Conservation (phyloP, 1,140 invertebrate species). For the Chelonus insularis region DNA sequence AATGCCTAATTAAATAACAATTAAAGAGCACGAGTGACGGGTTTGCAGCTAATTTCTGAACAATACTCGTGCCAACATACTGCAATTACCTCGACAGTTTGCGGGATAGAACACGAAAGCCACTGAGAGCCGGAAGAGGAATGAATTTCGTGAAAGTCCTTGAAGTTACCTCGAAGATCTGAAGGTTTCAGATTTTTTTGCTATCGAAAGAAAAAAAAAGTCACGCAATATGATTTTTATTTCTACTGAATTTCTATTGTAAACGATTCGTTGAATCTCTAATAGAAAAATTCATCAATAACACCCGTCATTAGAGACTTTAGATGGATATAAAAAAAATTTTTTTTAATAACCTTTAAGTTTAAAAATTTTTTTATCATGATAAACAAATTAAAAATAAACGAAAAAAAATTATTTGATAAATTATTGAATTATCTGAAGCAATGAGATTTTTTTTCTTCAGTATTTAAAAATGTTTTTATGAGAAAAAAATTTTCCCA, state of each 20-base stretch:
- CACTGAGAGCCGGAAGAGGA: slow-evolving; percentile 18
- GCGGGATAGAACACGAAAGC: slow-evolving; percentile 20
- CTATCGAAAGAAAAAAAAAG: neutral
- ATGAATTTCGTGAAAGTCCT: slow-evolving; percentile 28
- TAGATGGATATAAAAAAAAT: too few relatives aligned
- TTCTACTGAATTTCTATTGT: neutral
- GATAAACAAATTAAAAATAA: too few relatives aligned
- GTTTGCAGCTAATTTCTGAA: slow-evolving; percentile 27
- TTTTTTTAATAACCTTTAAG: too few relatives aligned
- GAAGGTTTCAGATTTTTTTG: neutral
- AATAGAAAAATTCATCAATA: too few relatives aligned
- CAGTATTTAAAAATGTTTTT: too few relatives aligned
- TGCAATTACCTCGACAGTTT: slow-evolving; percentile 1
- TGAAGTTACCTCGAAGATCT: slow-evolving; percentile 7
- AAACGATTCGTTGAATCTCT: too few relatives aligned
- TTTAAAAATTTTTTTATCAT: too few relatives aligned
- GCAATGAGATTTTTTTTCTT: too few relatives aligned
- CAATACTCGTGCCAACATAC: slow-evolving; percentile 25
- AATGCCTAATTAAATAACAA: slow-evolving; percentile 37
- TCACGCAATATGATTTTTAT: neutral
- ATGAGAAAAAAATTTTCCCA: too few relatives aligned
- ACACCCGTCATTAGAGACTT: too few relatives aligned
- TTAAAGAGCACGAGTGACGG: slow-evolving; percentile 28
- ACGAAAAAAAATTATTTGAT: too few relatives aligned
- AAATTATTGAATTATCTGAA: too few relatives aligned